These are phyloP conservation scores for Selene dorsalis DNA, from an alignment of 2,797 vertebrate species.

Conservation along the genomic window DNA sequence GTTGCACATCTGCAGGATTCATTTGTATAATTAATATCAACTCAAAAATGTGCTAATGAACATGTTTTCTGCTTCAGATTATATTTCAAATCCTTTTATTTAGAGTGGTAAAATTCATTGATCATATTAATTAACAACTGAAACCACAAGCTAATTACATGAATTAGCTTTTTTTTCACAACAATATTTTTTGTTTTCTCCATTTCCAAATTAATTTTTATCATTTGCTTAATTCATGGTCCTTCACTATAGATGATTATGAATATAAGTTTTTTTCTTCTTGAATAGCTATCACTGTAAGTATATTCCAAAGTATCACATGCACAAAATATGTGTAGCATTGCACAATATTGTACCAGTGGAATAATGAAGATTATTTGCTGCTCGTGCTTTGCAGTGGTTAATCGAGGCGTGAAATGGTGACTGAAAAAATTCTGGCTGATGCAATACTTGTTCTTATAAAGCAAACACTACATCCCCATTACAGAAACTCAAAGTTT, in stretches of 20 bases:
- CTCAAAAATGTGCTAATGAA: not conserved
- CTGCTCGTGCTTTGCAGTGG: not conserved
- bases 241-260: not conserved
- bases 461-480: not conserved
- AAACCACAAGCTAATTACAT: not conserved
- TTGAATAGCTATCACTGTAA: conserved; percentile 7
- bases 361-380: conserved; percentile 7
- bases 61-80: not conserved
- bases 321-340: not conserved
- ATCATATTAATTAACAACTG: not conserved
- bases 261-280: not conserved
- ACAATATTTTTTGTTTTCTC: not conserved
- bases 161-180: not conserved
- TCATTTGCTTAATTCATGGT: conserved; percentile 14
- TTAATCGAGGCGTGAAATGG: conserved; percentile 6
- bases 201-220: not conserved
- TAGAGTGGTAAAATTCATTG: not conserved
- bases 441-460: conserved; percentile 17
- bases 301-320: conserved; percentile 2
- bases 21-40: not conserved
- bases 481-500: conserved; percentile 25
- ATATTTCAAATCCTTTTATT: conserved; percentile 1
- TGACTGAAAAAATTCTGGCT: not conserved
- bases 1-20: not conserved
- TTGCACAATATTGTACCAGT: not conserved